Evolutionary conservation across 2,113 vertebrate species (phyloP), one percentile per base, ranked within the genome.

Genomic region (Struthidea cinerea): DNA sequence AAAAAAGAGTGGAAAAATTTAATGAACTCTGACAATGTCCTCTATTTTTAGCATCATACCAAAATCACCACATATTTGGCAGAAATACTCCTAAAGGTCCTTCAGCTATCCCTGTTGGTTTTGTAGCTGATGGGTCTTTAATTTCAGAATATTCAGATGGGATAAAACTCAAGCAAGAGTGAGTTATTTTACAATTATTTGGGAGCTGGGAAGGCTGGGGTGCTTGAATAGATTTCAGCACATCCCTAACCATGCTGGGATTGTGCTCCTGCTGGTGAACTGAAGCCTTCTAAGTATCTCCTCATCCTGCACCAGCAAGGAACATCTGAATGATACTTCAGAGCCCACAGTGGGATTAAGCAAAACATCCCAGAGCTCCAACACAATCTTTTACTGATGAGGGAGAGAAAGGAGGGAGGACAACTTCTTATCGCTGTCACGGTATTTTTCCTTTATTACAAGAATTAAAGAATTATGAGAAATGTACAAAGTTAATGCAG

Each of bases 401-500:
- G 27, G 28, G 35, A 49, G 41, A 85, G 55, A 81, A 55, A 88
- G 76, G 35, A 91, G 71, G 37, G 77, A 94, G 44, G 84, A 84
- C 77, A 65, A 82, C 37, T 55, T 92, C 90, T 96, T 95, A 95
- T 94, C 92, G 68, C 88, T 80, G 69, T 68, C 81, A 59, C 11
- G 50, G 64, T 71, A 76, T 96, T 96, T 90, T 81, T 55, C 50
- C 67, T 93, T 96, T 95, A 96, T 97, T 96, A 93, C 73, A 80
- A 85, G 89, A 96, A 96, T 95, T 94, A 96, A 96, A 94, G 90
- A 96, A 96, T 96, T 92, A 96, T 44, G 67, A 92, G 84, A 93
- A 94, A 86, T 0, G 4, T 87, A 94, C 87, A 91, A 91, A 96
- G 94, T 95, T 97, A 97, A 96, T 94, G 71, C 79, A 93, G 86